Evolutionary conservation across 2,797 vertebrate species (phyloP).

Genomic region (Diplodus sargus): DNA sequence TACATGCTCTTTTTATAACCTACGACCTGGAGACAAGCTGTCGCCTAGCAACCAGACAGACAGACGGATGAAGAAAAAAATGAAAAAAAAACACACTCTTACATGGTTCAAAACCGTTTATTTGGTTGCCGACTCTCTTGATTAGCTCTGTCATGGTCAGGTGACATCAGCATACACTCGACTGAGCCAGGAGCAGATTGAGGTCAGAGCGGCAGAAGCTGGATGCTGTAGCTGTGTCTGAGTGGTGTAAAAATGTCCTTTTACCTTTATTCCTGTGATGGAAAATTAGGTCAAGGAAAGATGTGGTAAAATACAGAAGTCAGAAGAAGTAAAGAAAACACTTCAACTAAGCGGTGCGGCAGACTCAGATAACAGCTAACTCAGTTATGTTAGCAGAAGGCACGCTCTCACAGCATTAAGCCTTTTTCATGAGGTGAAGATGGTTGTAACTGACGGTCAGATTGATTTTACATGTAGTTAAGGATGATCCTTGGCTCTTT

Average conservation of each 20-base stretch:
- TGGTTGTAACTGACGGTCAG: neutral
- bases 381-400: no score
- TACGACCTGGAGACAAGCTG: slow-evolving; percentile 46
- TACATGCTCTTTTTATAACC: slow-evolving; percentile 33
- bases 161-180: slow-evolving; percentile 7
- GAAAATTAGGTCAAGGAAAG: neutral
- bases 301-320: neutral
- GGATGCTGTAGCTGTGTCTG: neutral
- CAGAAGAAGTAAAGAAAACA: neutral
- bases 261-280: neutral
- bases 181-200: neutral
- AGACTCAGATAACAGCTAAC: no score
- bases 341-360: no score
- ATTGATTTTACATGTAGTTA: neutral
- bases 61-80: slow-evolving; percentile 28
- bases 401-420: no score
- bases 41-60: slow-evolving; percentile 55
- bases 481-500: neutral
- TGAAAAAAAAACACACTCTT: neutral
- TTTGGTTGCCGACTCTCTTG: neutral
- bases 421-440: neutral
- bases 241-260: neutral
- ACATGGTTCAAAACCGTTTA: neutral
- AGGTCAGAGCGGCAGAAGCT: neutral
- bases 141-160: slow-evolving; percentile 9